Evolutionary conservation across 2,797 vertebrate genomes (phyloP).

Genomic region (Sciurus vulgaris): DNA sequence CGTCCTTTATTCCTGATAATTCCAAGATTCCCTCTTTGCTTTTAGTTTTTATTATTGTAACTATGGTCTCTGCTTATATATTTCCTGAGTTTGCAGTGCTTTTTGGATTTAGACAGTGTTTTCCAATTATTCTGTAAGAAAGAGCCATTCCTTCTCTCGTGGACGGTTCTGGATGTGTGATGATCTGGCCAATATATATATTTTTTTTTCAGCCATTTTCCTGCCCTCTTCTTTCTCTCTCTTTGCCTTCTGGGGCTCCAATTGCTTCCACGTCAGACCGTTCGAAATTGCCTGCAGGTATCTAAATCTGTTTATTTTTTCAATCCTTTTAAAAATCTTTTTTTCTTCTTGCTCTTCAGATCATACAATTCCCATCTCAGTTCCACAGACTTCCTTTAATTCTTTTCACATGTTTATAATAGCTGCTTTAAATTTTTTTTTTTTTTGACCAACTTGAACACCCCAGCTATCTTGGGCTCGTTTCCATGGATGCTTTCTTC

Average conservation of each 20-base stretch:
- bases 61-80: background rate
- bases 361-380: too few species aligned
- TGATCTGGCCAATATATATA: background rate
- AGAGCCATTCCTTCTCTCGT: background rate
- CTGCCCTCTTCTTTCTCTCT: background rate
- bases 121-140: background rate
- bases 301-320: background rate
- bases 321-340: background rate
- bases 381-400: too few species aligned
- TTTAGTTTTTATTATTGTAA: background rate
- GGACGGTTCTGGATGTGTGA: background rate
- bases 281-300: background rate
- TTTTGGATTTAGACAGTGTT: background rate
- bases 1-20: background rate
- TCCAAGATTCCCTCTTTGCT: too few species aligned
- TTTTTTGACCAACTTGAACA: too few species aligned
- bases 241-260: background rate
- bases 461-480: too few species aligned
- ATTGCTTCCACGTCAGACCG: background rate
- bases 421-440: too few species aligned
- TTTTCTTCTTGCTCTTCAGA: background rate
- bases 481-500: too few species aligned
- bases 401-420: too few species aligned
- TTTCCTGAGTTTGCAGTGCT: background rate
- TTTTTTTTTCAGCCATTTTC: background rate